Base-by-base conservation (phyloP, 2,113 vertebrate species). In the Aptenodytes forsteri region DNA sequence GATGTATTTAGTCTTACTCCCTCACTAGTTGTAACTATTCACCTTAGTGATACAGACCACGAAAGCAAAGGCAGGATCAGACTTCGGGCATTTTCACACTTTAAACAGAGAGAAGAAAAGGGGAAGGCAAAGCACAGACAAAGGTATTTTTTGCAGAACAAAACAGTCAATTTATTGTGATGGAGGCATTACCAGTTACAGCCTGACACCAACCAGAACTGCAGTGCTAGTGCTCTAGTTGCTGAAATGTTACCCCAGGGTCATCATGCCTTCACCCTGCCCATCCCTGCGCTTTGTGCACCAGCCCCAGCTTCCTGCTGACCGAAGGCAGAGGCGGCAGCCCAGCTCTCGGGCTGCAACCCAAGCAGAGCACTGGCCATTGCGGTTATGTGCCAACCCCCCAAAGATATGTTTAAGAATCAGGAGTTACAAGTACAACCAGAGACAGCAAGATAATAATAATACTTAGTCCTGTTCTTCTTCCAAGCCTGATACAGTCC, bases 181-280 rank as follows among this genome's bases (percentile, higher is more conserved):
- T n/a, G 36, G 42, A 73, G 42, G 8, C 29, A 10, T n/a, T 52
- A 61, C 36, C 66, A 65, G 7, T 29, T 62, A 40, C 34, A 54
- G 85, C 30, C 58, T 36, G 81, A 62, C 30, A 58, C 42, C 32
- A 38, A 15, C 20, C 34, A 40, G 71, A 44, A 30, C 13, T 16
- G 49, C 66, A 38, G 29, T 6, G 55, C 72, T 46, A 15, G 22
- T 5, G n/a, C 42, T 87, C 42, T 46, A 7, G 47, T 7, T 25
- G 73, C 52, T 65, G 40, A 18, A 42, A 34, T 2, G 40, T 36
- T 36, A 9, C 20, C 16, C 59, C 0, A 0, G 2, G 2, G 40
- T 14, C 66, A 27, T 23, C 22, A 2, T 4, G 32, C 52, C 62
- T 69, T 77, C 40, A 7, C 59, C 71, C 49, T 14, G 27, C 20